A percentile compares a stretch with the other conserved stretches of the same genome.
Evolutionary conservation across 30 jellyfish, hydroid and myxozoan species (phyloP).

Genomic region (Haliclystus octoradiatus): DNA sequence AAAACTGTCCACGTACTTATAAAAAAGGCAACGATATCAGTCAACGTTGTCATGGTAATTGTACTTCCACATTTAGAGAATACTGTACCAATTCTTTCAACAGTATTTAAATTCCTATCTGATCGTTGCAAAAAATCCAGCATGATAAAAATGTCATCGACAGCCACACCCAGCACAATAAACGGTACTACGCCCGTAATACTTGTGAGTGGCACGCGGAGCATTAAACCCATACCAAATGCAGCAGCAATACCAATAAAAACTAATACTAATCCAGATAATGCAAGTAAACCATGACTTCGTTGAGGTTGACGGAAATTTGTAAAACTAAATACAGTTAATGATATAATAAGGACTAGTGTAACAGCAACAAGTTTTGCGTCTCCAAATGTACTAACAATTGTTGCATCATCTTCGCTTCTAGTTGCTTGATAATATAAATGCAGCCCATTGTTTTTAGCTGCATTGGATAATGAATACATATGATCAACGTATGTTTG

Average conservation of each 20-base stretch:
- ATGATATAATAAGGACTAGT: slow-evolving; percentile 36
- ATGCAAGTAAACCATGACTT: slow-evolving; percentile 49
- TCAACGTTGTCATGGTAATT: slow-evolving; percentile 21
- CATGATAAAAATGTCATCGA: slow-evolving; percentile 59
- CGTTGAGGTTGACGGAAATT: slow-evolving; percentile 44
- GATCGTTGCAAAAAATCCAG: slow-evolving; percentile 27
- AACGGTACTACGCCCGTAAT: slow-evolving; percentile 59
- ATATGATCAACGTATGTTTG: neutral
- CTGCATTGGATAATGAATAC: neutral
- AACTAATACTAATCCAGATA: slow-evolving; percentile 33
- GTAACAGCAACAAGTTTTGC: slow-evolving; percentile 25
- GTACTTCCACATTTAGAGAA: slow-evolving; percentile 4
- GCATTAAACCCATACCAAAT: slow-evolving; percentile 24
- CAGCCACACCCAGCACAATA: slow-evolving; percentile 49
- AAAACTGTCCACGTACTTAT: slow-evolving; percentile 9
- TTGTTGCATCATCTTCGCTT: slow-evolving; percentile 54
- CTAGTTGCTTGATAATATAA: slow-evolving; percentile 28
- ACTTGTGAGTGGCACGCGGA: slow-evolving; percentile 48
- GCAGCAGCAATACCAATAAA: slow-evolving; percentile 62
- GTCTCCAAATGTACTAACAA: slow-evolving; percentile 43
- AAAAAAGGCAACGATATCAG: slow-evolving; percentile 16
- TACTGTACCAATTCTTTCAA: neutral
- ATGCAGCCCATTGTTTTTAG: neutral
- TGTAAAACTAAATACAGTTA: slow-evolving; percentile 36
- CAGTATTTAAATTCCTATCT: neutral